Percentiles rank a stretch among this genome's conserved stretches.
These are phyloP conservation scores for Camptogramma bilineatum DNA, from an alignment of 2,888 invertebrate genomes.

Conservation along the genomic window DNA sequence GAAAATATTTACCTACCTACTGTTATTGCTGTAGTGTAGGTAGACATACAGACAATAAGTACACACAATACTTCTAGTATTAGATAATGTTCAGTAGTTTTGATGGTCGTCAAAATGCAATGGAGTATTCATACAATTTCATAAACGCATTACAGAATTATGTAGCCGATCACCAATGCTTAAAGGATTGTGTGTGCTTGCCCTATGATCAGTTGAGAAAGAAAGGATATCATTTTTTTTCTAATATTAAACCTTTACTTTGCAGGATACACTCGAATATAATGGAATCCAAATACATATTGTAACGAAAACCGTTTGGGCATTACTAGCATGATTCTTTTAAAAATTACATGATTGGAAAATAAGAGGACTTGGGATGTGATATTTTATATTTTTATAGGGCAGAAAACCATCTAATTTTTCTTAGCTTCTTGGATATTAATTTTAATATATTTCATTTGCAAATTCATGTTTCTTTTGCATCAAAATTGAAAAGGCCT, in stretches of 20 bases:
- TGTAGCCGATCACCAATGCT: too few species aligned
- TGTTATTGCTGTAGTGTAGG: background rate
- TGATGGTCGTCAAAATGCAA: too few species aligned
- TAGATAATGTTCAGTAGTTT: too few species aligned
- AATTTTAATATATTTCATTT: background rate
- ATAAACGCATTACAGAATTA: too few species aligned
- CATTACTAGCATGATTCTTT: slow-evolving; percentile 65
- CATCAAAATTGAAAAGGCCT: background rate
- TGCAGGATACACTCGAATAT: slow-evolving; percentile 82
- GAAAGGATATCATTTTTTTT: slow-evolving; percentile 12
- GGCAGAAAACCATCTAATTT: slow-evolving; percentile 15
- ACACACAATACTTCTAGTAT: background rate
- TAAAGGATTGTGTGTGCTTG: too few species aligned
- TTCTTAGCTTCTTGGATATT: background rate
- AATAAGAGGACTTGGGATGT: slow-evolving; percentile 38
- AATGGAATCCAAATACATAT: slow-evolving; percentile 75
- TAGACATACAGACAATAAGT: background rate
- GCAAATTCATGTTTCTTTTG: background rate
- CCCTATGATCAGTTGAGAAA: too few species aligned
- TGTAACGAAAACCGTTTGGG: slow-evolving; percentile 76
- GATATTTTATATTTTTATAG: slow-evolving; percentile 52
- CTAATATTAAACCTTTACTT: slow-evolving; percentile 56
- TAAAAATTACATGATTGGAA: slow-evolving; percentile 10
- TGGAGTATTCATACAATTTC: too few species aligned
- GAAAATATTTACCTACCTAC: background rate